These are phyloP conservation scores for Catalaphyllia jardinei DNA, from an alignment of 64 coral and sea anemone species.

Conservation along the genomic window DNA sequence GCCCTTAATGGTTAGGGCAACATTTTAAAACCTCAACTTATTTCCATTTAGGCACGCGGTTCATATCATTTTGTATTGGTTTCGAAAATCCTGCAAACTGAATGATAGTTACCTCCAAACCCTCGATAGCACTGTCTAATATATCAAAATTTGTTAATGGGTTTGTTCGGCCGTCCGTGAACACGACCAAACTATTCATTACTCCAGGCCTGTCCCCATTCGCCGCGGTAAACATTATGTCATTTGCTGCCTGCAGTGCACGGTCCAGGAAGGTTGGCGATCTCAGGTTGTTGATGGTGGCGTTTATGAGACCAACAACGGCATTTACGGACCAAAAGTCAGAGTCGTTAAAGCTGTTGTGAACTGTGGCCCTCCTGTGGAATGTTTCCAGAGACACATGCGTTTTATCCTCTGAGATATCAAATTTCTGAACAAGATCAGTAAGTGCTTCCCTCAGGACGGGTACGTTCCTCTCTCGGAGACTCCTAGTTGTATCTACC, in stretches of 20 bases:
- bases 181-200: background rate
- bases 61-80: background rate
- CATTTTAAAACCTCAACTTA: too few species aligned
- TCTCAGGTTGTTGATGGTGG: background rate
- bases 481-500: background rate
- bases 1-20: too few species aligned
- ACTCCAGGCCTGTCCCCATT: background rate
- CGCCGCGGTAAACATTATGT: background rate
- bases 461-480: background rate
- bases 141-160: background rate
- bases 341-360: background rate
- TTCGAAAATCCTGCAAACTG: background rate
- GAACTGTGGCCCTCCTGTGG: background rate
- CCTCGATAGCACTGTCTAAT: background rate
- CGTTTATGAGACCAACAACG: background rate
- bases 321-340: background rate
- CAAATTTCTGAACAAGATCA: background rate
- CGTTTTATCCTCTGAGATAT: background rate
- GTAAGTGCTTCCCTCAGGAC: background rate
- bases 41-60: background rate
- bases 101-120: background rate
- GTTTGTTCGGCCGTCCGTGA: background rate
- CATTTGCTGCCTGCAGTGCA: background rate
- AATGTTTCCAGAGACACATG: background rate
- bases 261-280: background rate